Evolutionary conservation across 1,140 invertebrate species (phyloP), one percentile per base, ranked within the genome.

Genomic region (Meteorus sp.): DNA sequence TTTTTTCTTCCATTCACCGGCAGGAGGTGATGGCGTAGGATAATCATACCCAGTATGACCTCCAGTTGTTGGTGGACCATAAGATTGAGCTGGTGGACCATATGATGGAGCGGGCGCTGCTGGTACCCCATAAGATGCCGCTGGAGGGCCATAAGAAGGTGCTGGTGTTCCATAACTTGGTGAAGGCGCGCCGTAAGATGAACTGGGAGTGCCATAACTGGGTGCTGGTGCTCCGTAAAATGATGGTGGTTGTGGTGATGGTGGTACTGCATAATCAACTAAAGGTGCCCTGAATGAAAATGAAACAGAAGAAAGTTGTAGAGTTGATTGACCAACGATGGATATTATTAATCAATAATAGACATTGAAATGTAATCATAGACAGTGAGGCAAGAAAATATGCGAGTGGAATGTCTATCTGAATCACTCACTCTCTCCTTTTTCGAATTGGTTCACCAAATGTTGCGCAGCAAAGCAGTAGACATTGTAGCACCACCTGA

Each of bases 1-100:
- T 57, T 75, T 75, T 27, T 74, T 74, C 29, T 77, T 72, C 69
- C 85, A 89, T 15, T 84, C 84, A 20, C 88, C 88, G 69, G 87
- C 81, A 3, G 86, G 86, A 56, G 84, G 74, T 80, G 82, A 55
- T 73, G 70, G 20, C 54, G 47, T 20, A 22, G 29, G 31, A 22
- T 35, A 52, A 20, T 37, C 11, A 11, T 52, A 52, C 11, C 31
- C 29, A 15, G n/a, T 9, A 31, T 33, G 8, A 23, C 6, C 9
- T 22, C 11, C 50, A 13, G 52, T 29, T 54, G 54, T 23, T 52
- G 62, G 65, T 20, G 59, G 17, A 22, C 66, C 62, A 15, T 63
- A 60, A 1, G 50, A 52, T 11, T 45, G 50, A 7, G 58, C 53
- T 23, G 59, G 59, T 2, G 43, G 11, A 53, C 29, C 35, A 37